These are phyloP conservation scores for Metellina segmentata DNA, from an alignment of 2,888 invertebrate genomes.

Conservation along the genomic window DNA sequence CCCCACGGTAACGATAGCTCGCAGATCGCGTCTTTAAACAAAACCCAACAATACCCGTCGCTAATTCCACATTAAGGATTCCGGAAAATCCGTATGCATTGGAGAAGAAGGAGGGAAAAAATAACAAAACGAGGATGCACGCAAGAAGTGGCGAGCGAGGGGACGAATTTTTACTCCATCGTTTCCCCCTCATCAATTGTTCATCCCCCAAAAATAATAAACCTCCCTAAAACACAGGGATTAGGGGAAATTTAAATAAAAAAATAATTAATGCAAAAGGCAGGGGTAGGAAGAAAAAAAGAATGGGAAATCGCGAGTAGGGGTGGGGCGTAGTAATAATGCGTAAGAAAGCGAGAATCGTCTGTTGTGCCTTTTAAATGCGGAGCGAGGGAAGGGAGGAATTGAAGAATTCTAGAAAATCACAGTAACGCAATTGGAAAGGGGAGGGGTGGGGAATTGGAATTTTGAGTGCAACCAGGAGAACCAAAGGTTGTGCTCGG, in stretches of 20 bases:
- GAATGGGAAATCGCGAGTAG: not conserved
- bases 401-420: constrained; percentile 37
- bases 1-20: not conserved
- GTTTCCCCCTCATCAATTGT: constrained; percentile 42
- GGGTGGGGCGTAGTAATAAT: constrained; percentile 38
- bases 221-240: constrained; percentile 58
- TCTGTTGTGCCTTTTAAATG: constrained; percentile 60
- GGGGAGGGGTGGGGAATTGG: constrained; percentile 23
- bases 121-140: not conserved
- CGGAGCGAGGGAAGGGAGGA: constrained; percentile 18
- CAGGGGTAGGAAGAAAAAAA: constrained; percentile 17
- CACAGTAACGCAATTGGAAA: constrained; percentile 40
- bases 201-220: constrained; percentile 58
- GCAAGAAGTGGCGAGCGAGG: not conserved
- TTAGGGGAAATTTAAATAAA: constrained; percentile 40
- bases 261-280: not conserved
- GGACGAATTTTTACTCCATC: constrained; percentile 6
- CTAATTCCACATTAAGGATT: constrained; percentile 45
- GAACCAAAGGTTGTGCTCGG: constrained; percentile 55
- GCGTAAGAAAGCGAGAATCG: constrained; percentile 69
- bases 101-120: constrained; percentile 2
- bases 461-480: constrained; percentile 68
- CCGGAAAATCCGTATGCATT: constrained; percentile 30
- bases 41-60: constrained; percentile 8
- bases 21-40: constrained; percentile 58